Evolutionary conservation across 2,888 invertebrate species (phyloP).

Genomic region (Dolomedes plantarius): DNA sequence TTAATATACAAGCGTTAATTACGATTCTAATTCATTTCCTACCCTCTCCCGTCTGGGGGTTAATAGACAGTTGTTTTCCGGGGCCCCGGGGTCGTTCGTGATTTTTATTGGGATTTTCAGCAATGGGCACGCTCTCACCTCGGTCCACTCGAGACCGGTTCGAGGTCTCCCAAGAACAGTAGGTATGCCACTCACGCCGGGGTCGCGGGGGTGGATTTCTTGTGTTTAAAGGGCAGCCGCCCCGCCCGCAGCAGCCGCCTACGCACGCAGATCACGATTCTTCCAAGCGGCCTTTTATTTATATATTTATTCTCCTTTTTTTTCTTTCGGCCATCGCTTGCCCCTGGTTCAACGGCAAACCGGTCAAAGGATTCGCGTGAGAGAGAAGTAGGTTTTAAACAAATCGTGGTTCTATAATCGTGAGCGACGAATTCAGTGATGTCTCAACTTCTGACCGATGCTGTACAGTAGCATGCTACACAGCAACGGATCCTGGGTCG

Average conservation of each 20-base stretch:
- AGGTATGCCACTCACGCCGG: conserved; percentile 36
- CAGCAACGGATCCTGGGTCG: too few relatives aligned
- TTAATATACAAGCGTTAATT: too few relatives aligned
- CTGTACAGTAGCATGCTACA: background rate
- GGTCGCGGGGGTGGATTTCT: conserved; percentile 6
- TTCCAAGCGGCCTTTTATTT: conserved; percentile 7
- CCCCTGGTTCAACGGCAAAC: background rate
- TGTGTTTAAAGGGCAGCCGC: conserved; percentile 16
- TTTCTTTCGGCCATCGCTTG: background rate
- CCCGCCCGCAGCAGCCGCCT: conserved; percentile 39
- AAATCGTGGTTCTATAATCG: too few relatives aligned
- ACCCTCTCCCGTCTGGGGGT: background rate
- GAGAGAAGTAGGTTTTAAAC: conserved; percentile 1
- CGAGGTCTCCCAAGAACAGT: conserved; percentile 7
- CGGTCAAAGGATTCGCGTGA: conserved; percentile 26
- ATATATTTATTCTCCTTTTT: background rate
- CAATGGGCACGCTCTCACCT: conserved; percentile 23
- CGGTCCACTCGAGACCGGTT: conserved; percentile 17
- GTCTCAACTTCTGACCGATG: too few relatives aligned
- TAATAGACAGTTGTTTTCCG: background rate
- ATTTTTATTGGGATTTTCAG: background rate
- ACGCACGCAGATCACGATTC: conserved; percentile 49
- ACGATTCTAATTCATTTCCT: too few relatives aligned
- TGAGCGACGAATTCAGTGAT: too few relatives aligned
- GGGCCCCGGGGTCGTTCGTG: conserved; percentile 1